phyloP scores from a whole-genome alignment of 2,113 vertebrate species.

The Seriola rivoliana region DNA sequence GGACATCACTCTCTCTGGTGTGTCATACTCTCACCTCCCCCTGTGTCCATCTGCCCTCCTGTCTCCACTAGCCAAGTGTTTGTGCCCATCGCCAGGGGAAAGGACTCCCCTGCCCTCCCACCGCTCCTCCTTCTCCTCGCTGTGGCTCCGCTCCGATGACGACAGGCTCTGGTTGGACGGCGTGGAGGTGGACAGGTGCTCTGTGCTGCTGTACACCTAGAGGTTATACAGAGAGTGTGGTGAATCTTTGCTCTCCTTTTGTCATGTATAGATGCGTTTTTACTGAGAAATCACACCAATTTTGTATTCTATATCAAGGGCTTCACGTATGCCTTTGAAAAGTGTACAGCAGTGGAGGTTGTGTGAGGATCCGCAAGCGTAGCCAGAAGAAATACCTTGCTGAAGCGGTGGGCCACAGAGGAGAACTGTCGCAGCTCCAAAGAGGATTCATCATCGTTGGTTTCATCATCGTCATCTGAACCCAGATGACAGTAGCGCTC shows the following conservation, averaged over 20 bases:
- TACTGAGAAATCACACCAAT: background rate
- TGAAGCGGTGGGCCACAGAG: constrained; percentile 96
- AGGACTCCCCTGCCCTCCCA: constrained; percentile 83
- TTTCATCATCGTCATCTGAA: constrained; percentile 90
- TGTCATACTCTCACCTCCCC: constrained; percentile 61
- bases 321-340: background rate
- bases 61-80: constrained; percentile 75
- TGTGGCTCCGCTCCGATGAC: constrained; percentile 87
- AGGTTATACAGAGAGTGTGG: background rate
- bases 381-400: constrained; percentile 85
- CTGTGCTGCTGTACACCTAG: constrained; percentile 96
- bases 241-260: background rate
- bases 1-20: constrained; percentile 12
- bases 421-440: constrained; percentile 95
- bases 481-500: constrained; percentile 92
- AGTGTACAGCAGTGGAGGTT: background rate
- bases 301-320: background rate
- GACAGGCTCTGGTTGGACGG: constrained; percentile 87
- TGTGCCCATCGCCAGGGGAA: constrained; percentile 78
- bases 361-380: background rate
- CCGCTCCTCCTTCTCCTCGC: constrained; percentile 90
- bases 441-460: constrained; percentile 92
- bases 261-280: background rate
- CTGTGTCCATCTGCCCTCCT: constrained; percentile 63
- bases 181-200: constrained; percentile 89